Evolutionary conservation across 1,140 invertebrate genomes (phyloP).

Genomic region (Helicoverpa zea): DNA sequence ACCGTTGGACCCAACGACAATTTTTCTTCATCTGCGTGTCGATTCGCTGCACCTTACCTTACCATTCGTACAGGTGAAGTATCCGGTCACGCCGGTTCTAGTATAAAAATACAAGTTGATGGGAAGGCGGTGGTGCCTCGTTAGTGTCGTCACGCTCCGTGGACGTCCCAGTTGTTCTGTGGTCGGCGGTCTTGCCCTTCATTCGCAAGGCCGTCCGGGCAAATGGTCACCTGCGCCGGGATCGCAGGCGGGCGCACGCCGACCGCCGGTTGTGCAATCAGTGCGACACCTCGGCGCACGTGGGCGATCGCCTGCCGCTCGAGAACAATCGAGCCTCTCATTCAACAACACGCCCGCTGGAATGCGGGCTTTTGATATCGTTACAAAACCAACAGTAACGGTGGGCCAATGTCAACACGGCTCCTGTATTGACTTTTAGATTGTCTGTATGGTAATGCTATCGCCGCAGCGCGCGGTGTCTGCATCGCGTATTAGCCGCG

Average conservation of each 20-base stretch:
- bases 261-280: constrained; percentile 73
- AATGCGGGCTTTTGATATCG: constrained; percentile 79
- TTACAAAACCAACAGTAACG: constrained; percentile 80
- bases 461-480: constrained; percentile 49
- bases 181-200: constrained; percentile 63
- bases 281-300: constrained; percentile 65
- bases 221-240: constrained; percentile 76
- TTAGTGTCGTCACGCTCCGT: constrained; percentile 53
- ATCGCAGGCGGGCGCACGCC: constrained; percentile 58
- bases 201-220: constrained; percentile 67
- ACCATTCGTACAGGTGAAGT: constrained; percentile 19
- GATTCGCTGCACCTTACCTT: constrained; percentile 45
- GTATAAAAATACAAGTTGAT: constrained; percentile 24
- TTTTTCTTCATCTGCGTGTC: constrained; percentile 11
- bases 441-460: constrained; percentile 77
- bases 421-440: constrained; percentile 73
- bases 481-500: constrained; percentile 65
- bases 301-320: constrained; percentile 70
- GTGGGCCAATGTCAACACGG: constrained; percentile 82
- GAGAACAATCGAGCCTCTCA: constrained; percentile 78
- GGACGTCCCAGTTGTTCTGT: constrained; percentile 53
- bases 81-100: constrained; percentile 44
- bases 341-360: constrained; percentile 70
- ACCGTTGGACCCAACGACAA: constrained; percentile 35
- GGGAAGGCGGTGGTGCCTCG: constrained; percentile 5